Evolutionary conservation across 2,888 invertebrate genomes (phyloP).

Genomic region (Archips crataeganus): DNA sequence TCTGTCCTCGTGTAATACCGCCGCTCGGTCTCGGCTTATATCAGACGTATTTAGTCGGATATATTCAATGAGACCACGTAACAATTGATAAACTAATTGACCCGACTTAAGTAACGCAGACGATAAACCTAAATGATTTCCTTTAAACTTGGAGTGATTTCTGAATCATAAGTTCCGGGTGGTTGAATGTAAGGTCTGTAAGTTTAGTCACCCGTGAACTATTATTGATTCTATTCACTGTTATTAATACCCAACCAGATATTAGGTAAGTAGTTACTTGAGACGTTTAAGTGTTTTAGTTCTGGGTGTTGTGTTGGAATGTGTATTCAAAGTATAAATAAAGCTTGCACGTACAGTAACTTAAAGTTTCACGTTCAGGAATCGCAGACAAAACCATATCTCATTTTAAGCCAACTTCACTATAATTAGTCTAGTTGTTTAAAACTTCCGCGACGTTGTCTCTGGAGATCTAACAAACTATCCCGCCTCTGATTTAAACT

Average conservation of each 20-base stretch:
- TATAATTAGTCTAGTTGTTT: constrained; percentile 33
- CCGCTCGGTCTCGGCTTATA: background rate
- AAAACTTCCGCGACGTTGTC: constrained; percentile 28
- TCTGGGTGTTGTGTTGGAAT: background rate
- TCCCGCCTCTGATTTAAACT: constrained; percentile 27
- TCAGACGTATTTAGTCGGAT: background rate
- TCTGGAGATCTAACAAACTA: constrained; percentile 19
- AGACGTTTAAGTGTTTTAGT: background rate
- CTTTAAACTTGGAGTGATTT: background rate
- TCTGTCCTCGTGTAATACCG: background rate
- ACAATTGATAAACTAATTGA: constrained; percentile 18
- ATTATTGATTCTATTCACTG: constrained; percentile 12
- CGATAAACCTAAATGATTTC: background rate
- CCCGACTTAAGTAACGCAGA: background rate
- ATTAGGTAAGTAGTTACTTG: background rate
- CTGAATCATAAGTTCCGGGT: constrained; percentile 8
- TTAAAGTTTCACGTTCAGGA: constrained; percentile 1
- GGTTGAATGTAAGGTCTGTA: background rate
- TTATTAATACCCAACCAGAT: background rate
- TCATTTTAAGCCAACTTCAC: constrained; percentile 20
- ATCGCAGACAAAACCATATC: constrained; percentile 23
- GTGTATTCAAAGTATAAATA: background rate
- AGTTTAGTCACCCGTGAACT: background rate
- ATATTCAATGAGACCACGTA: constrained; percentile 5
- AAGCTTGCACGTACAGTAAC: background rate